A percentile compares a stretch with the other conserved stretches of the same genome.
These are phyloP conservation scores for Calameuta filiformis DNA, from an alignment of 2,888 invertebrate genomes.

Conservation along the genomic window DNA sequence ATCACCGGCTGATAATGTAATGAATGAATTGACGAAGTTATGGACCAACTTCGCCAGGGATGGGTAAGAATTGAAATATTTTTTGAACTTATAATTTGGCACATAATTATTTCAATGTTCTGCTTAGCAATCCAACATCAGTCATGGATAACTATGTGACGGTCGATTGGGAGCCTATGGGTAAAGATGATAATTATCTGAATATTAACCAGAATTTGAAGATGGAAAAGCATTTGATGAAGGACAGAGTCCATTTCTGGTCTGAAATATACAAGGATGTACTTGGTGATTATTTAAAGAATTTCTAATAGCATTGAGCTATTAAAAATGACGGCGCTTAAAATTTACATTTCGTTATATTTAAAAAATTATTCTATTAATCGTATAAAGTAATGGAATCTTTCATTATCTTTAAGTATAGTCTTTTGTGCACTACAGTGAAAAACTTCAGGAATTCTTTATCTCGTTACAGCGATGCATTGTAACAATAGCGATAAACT, in stretches of 20 bases:
- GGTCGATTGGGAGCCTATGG: constrained; percentile 63
- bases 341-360: not conserved
- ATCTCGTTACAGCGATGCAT: not conserved
- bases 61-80: constrained; percentile 18
- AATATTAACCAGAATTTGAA: constrained; percentile 56
- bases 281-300: constrained; percentile 40
- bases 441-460: not conserved
- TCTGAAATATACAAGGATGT: constrained; percentile 59
- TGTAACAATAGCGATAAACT: not conserved
- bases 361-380: not conserved
- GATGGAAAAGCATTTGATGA: constrained; percentile 55
- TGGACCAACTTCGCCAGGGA: constrained; percentile 74
- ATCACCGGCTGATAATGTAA: constrained; percentile 65
- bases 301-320: constrained; percentile 33
- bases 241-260: constrained; percentile 65
- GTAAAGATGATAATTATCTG: constrained; percentile 57
- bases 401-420: not conserved
- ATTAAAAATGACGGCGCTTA: not conserved
- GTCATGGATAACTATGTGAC: constrained; percentile 53
- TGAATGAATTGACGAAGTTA: constrained; percentile 56
- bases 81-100: not conserved
- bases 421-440: not conserved
- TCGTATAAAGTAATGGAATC: not conserved
- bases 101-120: not conserved
- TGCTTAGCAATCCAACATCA: constrained; percentile 60